Evolutionary conservation across 2,888 invertebrate species (phyloP), one percentile per base, ranked within the genome.

Genomic region (Ptilodon capucinus): DNA sequence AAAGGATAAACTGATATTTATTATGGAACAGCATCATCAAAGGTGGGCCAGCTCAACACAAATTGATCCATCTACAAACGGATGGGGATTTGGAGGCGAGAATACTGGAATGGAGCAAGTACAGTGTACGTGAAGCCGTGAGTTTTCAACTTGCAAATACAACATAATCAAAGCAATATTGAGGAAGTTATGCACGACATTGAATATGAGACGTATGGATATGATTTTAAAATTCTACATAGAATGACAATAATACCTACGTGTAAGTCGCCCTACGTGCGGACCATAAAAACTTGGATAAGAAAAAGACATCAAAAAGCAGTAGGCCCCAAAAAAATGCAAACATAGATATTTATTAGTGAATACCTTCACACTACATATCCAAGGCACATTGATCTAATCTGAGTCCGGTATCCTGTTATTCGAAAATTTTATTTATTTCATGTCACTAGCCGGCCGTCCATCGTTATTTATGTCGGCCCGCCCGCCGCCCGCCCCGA

Each of bases 11-110:
- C 52, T 48, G 41, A 32, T 66, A 61, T 68, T 68, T 69, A 65
- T 67, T 60, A 65, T 67, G 54, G 58, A 53, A 60, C 34, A 49
- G 44, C 59, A 49, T 54, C 67, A 66, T 69, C 70, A 68, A 67
- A 68, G 69, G 57, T 62, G 50, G 61, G 59, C 48, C 54, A 56
- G 55, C 52, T 55, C 60, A 52, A 54, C 56, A 67, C 58, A 64
- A 67, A 69, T 67, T 67, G 60, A 65, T 60, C 59, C 51, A 53
- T 57, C 50, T 66, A 48, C 23, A 44, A 32, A 38, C 32, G 42
- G 40, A 40, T 21, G 16, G 14, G 2, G n/a, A 17, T 2, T 17
- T 30, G 30, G 45, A 63, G 39, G 30, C 13, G 1, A 39, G 9
- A 48, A 45, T 9, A 19, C 18, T 41, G 54, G 60, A 62, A 14